Evolutionary conservation across 2,797 vertebrate species (phyloP).

Genomic region (Pantherophis vulpinus): DNA sequence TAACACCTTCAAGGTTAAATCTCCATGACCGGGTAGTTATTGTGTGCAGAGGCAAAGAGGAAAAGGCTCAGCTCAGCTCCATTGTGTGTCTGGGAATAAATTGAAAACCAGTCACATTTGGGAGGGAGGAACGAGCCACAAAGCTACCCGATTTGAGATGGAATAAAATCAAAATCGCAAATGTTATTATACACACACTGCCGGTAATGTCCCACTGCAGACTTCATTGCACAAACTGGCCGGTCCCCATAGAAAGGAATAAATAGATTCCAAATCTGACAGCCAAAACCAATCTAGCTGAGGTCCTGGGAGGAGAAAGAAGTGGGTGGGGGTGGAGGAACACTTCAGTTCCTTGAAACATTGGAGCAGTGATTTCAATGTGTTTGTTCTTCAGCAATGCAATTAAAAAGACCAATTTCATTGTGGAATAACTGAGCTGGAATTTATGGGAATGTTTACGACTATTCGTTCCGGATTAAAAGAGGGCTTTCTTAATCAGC

Average conservation of each 20-base stretch:
- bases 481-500: not conserved
- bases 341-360: not conserved
- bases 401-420: not conserved
- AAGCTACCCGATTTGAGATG: not conserved
- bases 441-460: not conserved
- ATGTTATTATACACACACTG: not conserved
- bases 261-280: not conserved
- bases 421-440: not conserved
- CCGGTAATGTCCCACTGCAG: not conserved
- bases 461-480: not conserved
- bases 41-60: conserved; percentile 30
- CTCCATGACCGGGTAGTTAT: conserved; percentile 32
- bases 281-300: not conserved
- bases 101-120: conserved; percentile 1
- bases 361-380: not conserved
- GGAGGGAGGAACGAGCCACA: not conserved
- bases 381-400: not conserved
- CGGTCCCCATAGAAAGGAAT: not conserved
- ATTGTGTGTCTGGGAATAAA: not conserved
- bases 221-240: not conserved
- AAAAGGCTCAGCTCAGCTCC: not conserved
- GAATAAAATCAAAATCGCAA: not conserved
- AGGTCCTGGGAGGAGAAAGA: not conserved
- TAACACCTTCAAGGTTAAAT: conserved; percentile 43
- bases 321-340: no score